A percentile compares a stretch with the other conserved stretches of the same genome.
phyloP scores from a whole-genome alignment of 35 echinoderm and acorn worm species.

The Diadema setosum region DNA sequence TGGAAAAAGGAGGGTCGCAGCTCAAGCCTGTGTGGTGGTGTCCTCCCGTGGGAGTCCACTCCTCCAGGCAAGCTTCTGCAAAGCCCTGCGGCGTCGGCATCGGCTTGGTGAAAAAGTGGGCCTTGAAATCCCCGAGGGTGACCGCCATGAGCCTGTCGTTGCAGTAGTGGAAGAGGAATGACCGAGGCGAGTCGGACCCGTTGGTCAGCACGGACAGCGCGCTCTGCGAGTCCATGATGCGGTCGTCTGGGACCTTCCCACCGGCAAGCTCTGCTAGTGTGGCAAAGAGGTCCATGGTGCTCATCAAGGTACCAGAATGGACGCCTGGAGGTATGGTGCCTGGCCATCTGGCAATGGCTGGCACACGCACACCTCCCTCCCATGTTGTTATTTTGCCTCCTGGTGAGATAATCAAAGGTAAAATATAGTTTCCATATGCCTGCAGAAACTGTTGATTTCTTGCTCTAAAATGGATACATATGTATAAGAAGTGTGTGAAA shows the following conservation, averaged over 20 bases:
- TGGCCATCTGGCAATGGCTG: slow-evolving; percentile 92
- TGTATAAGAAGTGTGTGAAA: no score
- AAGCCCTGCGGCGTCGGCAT: not conserved
- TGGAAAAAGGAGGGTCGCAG: slow-evolving; percentile 12
- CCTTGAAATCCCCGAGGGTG: slow-evolving; percentile 44
- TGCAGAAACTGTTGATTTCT: no score
- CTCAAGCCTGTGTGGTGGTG: not conserved
- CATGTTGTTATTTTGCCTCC: slow-evolving; percentile 72
- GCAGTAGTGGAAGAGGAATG: slow-evolving; percentile 71
- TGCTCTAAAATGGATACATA: no score
- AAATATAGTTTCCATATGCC: no score
- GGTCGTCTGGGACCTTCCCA: slow-evolving; percentile 32
- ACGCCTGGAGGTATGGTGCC: slow-evolving; percentile 28
- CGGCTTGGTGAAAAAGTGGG: not conserved
- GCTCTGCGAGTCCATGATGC: slow-evolving; percentile 69
- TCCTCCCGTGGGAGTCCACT: not conserved
- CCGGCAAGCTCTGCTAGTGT: slow-evolving; percentile 65
- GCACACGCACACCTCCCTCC: slow-evolving; percentile 91
- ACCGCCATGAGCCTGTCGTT: slow-evolving; percentile 73
- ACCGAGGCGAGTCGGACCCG: not conserved
- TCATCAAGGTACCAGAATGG: slow-evolving; percentile 47
- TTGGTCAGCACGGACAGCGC: slow-evolving; percentile 45
- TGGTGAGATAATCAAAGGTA: no score
- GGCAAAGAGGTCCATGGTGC: slow-evolving; percentile 79
- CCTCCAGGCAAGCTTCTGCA: not conserved